Percentiles rank a stretch among this genome's conserved stretches.
Conservation (phyloP, 2,888 invertebrate genomes). For the Baronia brevicornis region DNA sequence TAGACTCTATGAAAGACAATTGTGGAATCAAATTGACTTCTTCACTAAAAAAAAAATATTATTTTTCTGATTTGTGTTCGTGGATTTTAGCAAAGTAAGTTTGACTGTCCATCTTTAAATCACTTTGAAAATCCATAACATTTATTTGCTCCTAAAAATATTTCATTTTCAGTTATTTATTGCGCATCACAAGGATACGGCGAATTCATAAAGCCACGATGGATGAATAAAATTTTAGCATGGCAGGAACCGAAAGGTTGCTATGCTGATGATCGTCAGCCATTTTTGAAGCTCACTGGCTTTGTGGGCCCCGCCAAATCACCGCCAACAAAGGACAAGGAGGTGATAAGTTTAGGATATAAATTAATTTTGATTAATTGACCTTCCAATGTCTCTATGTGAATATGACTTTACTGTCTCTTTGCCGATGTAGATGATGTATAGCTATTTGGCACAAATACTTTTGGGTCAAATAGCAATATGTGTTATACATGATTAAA, state of each 20-base stretch:
- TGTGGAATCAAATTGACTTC: too few species aligned
- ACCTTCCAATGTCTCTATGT: too few species aligned
- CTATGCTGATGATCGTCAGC: conserved; percentile 58
- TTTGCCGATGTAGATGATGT: too few species aligned
- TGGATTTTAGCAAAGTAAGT: too few species aligned
- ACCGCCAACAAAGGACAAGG: conserved; percentile 42
- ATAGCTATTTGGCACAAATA: not conserved
- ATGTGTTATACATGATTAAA: too few species aligned
- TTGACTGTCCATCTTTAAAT: too few species aligned
- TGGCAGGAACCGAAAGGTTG: conserved; percentile 68
- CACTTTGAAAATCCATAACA: not conserved
- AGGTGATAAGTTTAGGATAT: too few species aligned
- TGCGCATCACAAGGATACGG: conserved; percentile 65
- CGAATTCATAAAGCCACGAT: conserved; percentile 66
- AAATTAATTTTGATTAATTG: too few species aligned
- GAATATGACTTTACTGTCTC: too few species aligned
- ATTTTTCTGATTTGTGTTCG: too few species aligned
- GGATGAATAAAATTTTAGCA: conserved; percentile 65
- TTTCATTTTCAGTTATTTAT: conserved; percentile 43
- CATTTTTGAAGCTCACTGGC: conserved; percentile 57
- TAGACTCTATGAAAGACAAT: too few species aligned
- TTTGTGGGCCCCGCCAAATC: conserved; percentile 42
- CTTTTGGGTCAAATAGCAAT: not conserved
- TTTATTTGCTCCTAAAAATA: not conserved
- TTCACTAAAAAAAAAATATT: too few species aligned